Percentiles rank a stretch among this genome's conserved stretches.
Conservation (phyloP, 1,140 invertebrate species). For the Drosophila elegans region DNA sequence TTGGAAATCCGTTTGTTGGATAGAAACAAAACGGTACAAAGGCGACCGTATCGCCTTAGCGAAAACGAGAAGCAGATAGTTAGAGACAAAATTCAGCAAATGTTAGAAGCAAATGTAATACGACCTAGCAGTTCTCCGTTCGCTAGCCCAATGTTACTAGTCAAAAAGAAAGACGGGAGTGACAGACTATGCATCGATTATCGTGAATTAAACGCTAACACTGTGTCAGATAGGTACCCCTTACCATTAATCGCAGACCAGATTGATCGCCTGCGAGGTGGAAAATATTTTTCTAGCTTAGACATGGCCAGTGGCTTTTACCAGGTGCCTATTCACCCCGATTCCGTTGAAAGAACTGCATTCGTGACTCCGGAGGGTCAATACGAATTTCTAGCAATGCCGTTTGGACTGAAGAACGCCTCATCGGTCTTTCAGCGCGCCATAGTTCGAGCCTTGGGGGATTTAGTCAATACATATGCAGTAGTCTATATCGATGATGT, state of each 20-base stretch:
- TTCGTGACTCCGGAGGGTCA: too few species aligned
- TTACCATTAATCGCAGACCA: too few species aligned
- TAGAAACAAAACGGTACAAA: constrained; percentile 20
- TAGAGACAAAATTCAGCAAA: constrained; percentile 1
- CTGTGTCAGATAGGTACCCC: background rate
- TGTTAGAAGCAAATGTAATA: constrained; percentile 6
- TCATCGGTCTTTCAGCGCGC: too few species aligned
- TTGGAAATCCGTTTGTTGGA: constrained; percentile 21
- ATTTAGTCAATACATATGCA: too few species aligned
- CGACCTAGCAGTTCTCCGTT: background rate
- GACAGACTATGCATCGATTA: background rate
- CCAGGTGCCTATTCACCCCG: background rate
- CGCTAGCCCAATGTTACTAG: background rate
- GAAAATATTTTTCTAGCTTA: background rate
- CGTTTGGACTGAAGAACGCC: too few species aligned
- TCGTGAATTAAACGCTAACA: constrained; percentile 5
- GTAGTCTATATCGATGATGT: too few species aligned
- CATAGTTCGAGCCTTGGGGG: too few species aligned
- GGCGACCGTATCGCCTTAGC: constrained; percentile 2
- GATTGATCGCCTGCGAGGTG: background rate
- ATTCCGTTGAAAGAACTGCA: too few species aligned
- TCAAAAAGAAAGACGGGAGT: background rate
- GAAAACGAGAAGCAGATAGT: constrained; percentile 1
- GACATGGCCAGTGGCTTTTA: background rate
- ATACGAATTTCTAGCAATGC: too few species aligned